These are phyloP conservation scores for Paramormyrops hopkinsi DNA, from an alignment of 2,797 vertebrate species.

Conservation along the genomic window DNA sequence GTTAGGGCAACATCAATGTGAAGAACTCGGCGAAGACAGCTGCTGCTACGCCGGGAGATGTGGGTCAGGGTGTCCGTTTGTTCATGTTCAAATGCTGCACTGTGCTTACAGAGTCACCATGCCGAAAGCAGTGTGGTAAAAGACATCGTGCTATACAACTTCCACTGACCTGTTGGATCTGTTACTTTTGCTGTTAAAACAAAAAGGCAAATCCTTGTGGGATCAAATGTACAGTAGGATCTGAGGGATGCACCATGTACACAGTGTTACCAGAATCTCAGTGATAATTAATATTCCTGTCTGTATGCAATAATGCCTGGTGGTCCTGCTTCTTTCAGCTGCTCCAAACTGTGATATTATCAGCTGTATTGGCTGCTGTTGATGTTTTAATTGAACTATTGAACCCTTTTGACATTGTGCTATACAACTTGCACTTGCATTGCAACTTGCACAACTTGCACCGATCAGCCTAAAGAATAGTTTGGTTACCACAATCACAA, in stretches of 20 bases:
- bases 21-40: neutral
- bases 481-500: neutral
- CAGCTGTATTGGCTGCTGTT: neutral
- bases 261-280: neutral
- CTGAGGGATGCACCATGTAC: neutral
- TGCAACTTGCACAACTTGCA: too few relatives aligned
- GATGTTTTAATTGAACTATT: neutral
- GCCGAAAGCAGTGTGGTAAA: neutral
- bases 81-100: neutral
- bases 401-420: neutral
- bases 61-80: neutral
- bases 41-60: neutral
- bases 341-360: neutral
- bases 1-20: neutral
- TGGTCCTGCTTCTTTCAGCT: neutral
- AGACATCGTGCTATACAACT: neutral
- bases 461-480: neutral
- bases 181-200: neutral
- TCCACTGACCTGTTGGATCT: neutral
- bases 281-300: neutral
- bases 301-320: neutral
- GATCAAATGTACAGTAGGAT: neutral
- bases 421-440: too few relatives aligned
- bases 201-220: neutral
- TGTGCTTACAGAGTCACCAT: neutral